Evolutionary conservation across 2,888 invertebrate species (phyloP).

Genomic region (Malachius bipustulatus): DNA sequence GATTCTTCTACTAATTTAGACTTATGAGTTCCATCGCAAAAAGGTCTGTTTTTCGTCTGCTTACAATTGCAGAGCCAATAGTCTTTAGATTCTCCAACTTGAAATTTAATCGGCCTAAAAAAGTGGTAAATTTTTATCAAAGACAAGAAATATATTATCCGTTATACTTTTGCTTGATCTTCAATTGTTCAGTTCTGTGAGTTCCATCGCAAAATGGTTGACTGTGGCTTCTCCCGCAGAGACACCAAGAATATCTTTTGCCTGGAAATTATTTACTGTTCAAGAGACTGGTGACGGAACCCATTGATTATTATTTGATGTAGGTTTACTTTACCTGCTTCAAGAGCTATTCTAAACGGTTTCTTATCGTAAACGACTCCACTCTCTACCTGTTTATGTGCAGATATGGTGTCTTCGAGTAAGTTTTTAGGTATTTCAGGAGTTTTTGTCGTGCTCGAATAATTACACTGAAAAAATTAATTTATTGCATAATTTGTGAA

Average conservation of each 20-base stretch:
- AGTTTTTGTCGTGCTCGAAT: no score
- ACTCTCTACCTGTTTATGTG: conserved; percentile 51
- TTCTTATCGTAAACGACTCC: conserved; percentile 79
- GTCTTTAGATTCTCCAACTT: conserved; percentile 75
- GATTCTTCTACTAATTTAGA: conserved; percentile 52
- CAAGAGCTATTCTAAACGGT: conserved; percentile 67
- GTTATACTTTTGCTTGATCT: conserved; percentile 40
- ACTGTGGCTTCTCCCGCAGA: conserved; percentile 82
- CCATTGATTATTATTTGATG: conserved; percentile 2
- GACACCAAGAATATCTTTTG: conserved; percentile 82
- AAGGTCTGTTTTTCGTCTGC: conserved; percentile 84
- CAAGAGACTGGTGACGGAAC: neutral
- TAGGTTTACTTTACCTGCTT: conserved; percentile 43
- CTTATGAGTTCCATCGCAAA: conserved; percentile 94
- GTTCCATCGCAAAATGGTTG: conserved; percentile 95
- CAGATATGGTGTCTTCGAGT: conserved; percentile 47
- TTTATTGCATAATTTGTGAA: no score
- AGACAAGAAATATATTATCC: neutral
- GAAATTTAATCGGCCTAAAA: conserved; percentile 67
- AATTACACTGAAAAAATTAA: no score
- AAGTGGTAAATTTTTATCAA: conserved; percentile 6
- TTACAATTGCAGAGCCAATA: conserved; percentile 99
- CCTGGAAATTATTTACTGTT: conserved; percentile 31
- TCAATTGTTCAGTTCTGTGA: conserved; percentile 64
- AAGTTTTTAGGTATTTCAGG: conserved; percentile 57